Conservation (phyloP, 2,797 vertebrate species). For the Crenuchus spilurus region DNA sequence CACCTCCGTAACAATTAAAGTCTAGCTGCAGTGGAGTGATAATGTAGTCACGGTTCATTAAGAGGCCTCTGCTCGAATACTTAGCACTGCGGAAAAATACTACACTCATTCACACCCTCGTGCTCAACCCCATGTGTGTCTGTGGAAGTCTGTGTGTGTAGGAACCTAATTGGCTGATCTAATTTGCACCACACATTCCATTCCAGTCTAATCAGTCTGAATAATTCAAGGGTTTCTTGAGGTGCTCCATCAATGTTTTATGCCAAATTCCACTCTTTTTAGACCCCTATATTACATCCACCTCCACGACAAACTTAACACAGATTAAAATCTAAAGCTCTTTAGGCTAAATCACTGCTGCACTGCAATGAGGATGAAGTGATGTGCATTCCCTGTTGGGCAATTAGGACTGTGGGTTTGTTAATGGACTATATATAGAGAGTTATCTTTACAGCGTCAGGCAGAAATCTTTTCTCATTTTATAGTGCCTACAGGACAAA, state of each 20-base stretch:
- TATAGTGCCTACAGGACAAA: neutral
- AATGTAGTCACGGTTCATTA: slow-evolving; percentile 56
- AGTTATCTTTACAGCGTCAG: neutral
- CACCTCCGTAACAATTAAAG: slow-evolving; percentile 51
- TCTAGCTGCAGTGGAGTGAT: slow-evolving; percentile 42
- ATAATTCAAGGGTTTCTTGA: slow-evolving; percentile 43
- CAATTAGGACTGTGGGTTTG: no score
- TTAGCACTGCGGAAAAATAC: slow-evolving; percentile 47
- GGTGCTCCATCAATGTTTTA: slow-evolving; percentile 35
- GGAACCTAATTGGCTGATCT: slow-evolving; percentile 46
- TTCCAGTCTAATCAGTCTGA: slow-evolving; percentile 34
- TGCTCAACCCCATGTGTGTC: slow-evolving; percentile 14
- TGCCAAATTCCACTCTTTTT: slow-evolving; percentile 16
- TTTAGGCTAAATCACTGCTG: no score
- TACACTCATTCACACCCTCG: slow-evolving; percentile 45
- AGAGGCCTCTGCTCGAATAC: slow-evolving; percentile 34
- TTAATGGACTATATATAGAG: neutral
- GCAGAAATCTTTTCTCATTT: neutral
- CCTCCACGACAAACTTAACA: neutral
- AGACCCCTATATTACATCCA: no score
- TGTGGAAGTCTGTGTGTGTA: slow-evolving; percentile 6
- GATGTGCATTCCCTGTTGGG: no score
- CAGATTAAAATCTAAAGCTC: no score
- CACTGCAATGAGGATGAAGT: no score
- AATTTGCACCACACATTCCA: slow-evolving; percentile 45